phyloP scores from a whole-genome alignment of 2,888 invertebrate genomes.

The Amblyjoppa proteus region DNA sequence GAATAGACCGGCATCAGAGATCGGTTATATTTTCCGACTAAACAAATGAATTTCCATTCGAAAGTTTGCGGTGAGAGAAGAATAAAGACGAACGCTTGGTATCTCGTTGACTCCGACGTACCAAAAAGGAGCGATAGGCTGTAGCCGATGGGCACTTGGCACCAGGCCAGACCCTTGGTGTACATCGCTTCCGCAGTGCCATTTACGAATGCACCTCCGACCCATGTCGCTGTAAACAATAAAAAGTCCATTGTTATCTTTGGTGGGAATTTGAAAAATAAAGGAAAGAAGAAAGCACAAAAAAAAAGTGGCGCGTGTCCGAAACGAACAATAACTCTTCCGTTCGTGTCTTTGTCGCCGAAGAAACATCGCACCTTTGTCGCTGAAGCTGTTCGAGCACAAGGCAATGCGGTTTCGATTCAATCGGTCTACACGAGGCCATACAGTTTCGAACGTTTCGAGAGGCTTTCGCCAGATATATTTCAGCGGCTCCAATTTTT shows the following conservation, averaged over 20 bases:
- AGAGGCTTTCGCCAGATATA: not conserved
- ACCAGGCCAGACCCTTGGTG: constrained; percentile 88
- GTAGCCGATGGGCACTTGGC: constrained; percentile 91
- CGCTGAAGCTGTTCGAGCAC: not conserved
- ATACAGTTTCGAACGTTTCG: not conserved
- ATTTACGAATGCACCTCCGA: constrained; percentile 90
- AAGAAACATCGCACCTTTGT: constrained; percentile 15
- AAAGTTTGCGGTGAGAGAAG: not conserved
- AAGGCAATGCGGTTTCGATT: constrained; percentile 9
- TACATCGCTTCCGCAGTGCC: constrained; percentile 90
- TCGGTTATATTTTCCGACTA: not conserved
- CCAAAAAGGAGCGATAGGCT: constrained; percentile 89
- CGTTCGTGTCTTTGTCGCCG: not conserved
- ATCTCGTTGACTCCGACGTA: constrained; percentile 80
- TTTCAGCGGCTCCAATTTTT: not conserved
- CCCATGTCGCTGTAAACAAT: constrained; percentile 85
- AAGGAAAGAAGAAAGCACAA: not conserved
- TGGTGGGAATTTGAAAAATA: not conserved
- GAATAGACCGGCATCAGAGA: not conserved
- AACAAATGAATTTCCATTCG: not conserved
- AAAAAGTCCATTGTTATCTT: constrained; percentile 35
- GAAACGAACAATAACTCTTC: constrained; percentile 23
- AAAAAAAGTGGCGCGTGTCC: constrained; percentile 19
- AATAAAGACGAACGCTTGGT: not conserved
- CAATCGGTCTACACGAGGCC: not conserved